Base-by-base conservation (phyloP, 1,140 invertebrate species). In the Carcinoscorpius rotundicauda region DNA sequence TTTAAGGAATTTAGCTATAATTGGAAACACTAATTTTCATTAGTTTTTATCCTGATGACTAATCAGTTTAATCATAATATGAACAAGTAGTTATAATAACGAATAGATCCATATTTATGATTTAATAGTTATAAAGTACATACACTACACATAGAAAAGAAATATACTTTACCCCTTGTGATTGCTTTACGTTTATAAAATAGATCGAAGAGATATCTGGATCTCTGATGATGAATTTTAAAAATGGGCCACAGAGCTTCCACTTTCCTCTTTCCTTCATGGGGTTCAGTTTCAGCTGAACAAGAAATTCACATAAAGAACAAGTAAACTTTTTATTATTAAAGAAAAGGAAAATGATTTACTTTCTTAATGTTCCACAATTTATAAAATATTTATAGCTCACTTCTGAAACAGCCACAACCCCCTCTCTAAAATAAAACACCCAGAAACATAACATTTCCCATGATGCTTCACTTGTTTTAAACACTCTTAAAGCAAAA, bases 231-330 rank as follows among this genome's bases (percentile, higher is more conserved):
- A 75, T 99, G 97, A 57, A 99, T 93, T 79, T 96, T 93, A 74
- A 99, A 99, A 73, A 99, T 97, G 6, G 97, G 97, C 97, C 97
- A 99, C 4, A 98, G 77, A 0, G 93, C 89, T 82, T 99, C 97
- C 60, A 97, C 95, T 76, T 96, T 97, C 59, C 97, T 82, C 81
- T 99, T 99, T 0, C 97, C 97, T 82, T 99, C 97, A 76, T 99
- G 97, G 48, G 96, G 90, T 75, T 99, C 97, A 3, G 90, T 93
- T 81, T 97, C 93, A 70, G 93, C 95, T 94, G 75, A 60, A 81
- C 29, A 29, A 29, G 53, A 8, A 8, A 8, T n/a, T 6, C 53
- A n/a, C 53, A 55, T 8, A 55, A 55, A 55, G 6, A 55, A 8
- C n/a, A 55, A 55, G 6, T 55, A 55, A 55, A 55, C 6, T 55